Evolutionary conservation across 2,797 vertebrate genomes (phyloP).

Genomic region (Mormyrops boulengeri): DNA sequence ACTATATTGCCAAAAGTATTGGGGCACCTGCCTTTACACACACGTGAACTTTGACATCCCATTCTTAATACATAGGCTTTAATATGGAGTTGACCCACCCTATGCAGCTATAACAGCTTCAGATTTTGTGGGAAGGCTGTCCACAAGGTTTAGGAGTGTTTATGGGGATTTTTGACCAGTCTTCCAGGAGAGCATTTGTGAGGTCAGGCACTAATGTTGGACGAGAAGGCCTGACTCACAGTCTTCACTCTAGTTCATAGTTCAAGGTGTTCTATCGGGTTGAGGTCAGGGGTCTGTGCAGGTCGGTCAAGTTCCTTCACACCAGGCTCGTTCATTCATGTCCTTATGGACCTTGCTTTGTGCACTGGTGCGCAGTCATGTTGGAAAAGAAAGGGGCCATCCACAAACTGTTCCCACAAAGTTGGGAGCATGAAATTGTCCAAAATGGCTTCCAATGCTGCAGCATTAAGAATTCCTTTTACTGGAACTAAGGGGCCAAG

Average conservation of each 20-base stretch:
- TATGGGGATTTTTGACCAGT: neutral
- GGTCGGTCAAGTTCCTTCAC: too few species aligned
- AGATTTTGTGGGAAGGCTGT: neutral
- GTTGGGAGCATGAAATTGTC: neutral
- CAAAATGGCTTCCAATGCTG: neutral
- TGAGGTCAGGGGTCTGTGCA: too few species aligned
- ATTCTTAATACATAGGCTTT: neutral
- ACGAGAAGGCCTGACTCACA: too few species aligned
- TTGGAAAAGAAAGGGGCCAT: neutral
- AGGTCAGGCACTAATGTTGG: neutral
- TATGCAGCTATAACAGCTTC: neutral
- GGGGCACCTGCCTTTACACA: too few species aligned
- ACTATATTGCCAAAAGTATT: too few species aligned
- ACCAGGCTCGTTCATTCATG: too few species aligned
- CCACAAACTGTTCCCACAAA: neutral
- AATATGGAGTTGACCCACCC: neutral
- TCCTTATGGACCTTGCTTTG: too few species aligned
- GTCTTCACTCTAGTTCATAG: too few species aligned
- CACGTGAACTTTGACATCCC: too few species aligned
- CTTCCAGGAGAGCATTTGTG: neutral
- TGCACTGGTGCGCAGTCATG: neutral
- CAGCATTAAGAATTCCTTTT: neutral
- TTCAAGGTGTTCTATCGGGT: too few species aligned
- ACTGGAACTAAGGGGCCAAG: neutral
- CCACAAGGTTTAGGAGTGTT: neutral